Percentiles rank a stretch among this genome's conserved stretches.
Conservation (phyloP, 2,888 invertebrate genomes). For the Ormyrus nitidulus region DNA sequence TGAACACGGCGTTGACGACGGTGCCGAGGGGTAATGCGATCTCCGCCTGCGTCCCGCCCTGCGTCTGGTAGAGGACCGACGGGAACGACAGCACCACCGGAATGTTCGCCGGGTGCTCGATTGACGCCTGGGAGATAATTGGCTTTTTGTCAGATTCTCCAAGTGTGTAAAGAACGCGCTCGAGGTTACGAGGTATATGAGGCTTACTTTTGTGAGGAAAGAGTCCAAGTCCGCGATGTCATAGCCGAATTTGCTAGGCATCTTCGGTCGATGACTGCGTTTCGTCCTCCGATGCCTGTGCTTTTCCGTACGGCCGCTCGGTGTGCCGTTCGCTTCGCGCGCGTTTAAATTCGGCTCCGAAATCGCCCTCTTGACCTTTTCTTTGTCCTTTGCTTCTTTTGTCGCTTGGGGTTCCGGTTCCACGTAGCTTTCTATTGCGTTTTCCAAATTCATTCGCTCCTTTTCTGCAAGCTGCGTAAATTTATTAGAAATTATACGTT, state of each 20-base stretch:
- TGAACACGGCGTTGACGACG: constrained; percentile 91
- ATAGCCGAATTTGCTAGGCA: constrained; percentile 81
- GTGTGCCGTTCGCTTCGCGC: constrained; percentile 74
- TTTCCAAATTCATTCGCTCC: constrained; percentile 10
- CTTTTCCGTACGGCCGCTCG: constrained; percentile 60
- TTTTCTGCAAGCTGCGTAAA: constrained; percentile 29
- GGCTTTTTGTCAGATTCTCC: neutral
- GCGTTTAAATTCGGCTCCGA: constrained; percentile 77
- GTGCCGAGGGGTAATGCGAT: constrained; percentile 86
- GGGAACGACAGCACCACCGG: constrained; percentile 88
- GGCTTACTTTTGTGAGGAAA: constrained; percentile 83
- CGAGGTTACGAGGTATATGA: neutral
- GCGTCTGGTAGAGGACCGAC: constrained; percentile 85
- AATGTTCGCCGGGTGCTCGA: constrained; percentile 89
- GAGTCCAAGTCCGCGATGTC: constrained; percentile 88
- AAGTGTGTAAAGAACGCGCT: neutral
- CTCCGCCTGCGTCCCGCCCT: constrained; percentile 83
- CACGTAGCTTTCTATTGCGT: constrained; percentile 11
- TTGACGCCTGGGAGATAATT: constrained; percentile 79
- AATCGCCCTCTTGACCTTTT: constrained; percentile 75
- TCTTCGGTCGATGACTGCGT: constrained; percentile 66
- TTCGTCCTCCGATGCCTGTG: constrained; percentile 66
- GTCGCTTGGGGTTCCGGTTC: constrained; percentile 27
- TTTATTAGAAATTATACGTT: neutral
- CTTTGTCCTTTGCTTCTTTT: constrained; percentile 60